phyloP scores from a whole-genome alignment of 2,888 invertebrate genomes.

The Patella caerulea region DNA sequence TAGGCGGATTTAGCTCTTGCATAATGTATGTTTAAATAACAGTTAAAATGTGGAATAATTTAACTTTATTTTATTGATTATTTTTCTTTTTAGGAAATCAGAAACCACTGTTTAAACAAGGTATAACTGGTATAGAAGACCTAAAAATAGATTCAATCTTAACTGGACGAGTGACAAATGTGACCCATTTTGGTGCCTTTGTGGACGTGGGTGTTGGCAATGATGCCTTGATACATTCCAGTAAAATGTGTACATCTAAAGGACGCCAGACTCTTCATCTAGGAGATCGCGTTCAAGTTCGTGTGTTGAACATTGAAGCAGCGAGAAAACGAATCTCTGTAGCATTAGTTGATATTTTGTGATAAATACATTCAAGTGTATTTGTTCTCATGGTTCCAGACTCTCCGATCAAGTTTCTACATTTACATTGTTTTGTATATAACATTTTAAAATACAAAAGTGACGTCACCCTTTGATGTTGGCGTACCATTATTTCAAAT shows the following conservation, averaged over 20 bases:
- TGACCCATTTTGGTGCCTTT: slow-evolving; percentile 92
- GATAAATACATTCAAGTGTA: neutral
- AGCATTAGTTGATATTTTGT: neutral
- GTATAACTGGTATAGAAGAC: slow-evolving; percentile 80
- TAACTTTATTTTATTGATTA: neutral
- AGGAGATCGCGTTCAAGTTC: slow-evolving; percentile 63
- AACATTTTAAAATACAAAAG: too few relatives aligned
- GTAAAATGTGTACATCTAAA: slow-evolving; percentile 44
- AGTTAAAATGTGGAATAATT: slow-evolving; percentile 39
- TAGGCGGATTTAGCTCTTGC: too few relatives aligned
- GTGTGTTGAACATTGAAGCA: slow-evolving; percentile 52
- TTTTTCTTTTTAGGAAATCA: slow-evolving; percentile 72
- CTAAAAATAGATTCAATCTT: slow-evolving; percentile 71
- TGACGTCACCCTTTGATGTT: too few relatives aligned
- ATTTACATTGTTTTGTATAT: too few relatives aligned
- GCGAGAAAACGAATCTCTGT: slow-evolving; percentile 46
- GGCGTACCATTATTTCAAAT: too few relatives aligned
- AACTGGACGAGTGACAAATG: slow-evolving; percentile 85
- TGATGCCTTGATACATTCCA: slow-evolving; percentile 73
- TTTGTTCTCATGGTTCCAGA: too few relatives aligned
- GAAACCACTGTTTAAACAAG: slow-evolving; percentile 83
- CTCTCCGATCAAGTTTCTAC: too few relatives aligned
- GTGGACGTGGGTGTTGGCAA: slow-evolving; percentile 78
- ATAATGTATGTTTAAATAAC: slow-evolving; percentile 73
- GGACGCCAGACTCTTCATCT: slow-evolving; percentile 35